These are phyloP conservation scores for Aldrovandia affinis DNA, from an alignment of 2,797 vertebrate genomes.

Conservation along the genomic window DNA sequence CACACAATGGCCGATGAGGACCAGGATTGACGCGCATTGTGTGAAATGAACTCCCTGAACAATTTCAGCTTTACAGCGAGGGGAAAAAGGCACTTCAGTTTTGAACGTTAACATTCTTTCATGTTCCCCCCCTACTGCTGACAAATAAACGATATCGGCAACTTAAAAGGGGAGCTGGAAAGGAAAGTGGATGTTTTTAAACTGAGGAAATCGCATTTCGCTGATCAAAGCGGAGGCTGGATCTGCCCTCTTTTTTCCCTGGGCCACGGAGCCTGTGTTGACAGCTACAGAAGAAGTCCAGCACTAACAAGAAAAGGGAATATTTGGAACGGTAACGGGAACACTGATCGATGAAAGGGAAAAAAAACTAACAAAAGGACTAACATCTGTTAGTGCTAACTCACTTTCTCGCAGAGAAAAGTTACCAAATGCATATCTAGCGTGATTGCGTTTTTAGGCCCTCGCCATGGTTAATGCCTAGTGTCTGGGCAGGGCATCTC, in stretches of 20 bases:
- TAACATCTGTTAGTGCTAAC: not conserved
- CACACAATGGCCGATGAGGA: not conserved
- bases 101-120: not conserved
- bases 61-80: not conserved
- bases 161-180: not conserved
- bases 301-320: not conserved
- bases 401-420: conserved; percentile 15
- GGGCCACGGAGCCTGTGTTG: not conserved
- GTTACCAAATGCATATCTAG: not conserved
- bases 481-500: conserved; percentile 5
- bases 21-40: not conserved
- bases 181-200: not conserved
- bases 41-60: not conserved
- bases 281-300: not conserved
- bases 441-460: not conserved
- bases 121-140: not conserved
- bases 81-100: not conserved
- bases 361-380: not conserved
- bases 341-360: not conserved
- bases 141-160: not conserved
- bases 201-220: not conserved
- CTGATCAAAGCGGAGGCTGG: not conserved
- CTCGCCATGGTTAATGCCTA: not conserved
- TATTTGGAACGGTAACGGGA: conserved; percentile 1
- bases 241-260: not conserved